Evolutionary conservation across 2,113 vertebrate genomes (phyloP).

Genomic region (Hymenochirus boettgeri): DNA sequence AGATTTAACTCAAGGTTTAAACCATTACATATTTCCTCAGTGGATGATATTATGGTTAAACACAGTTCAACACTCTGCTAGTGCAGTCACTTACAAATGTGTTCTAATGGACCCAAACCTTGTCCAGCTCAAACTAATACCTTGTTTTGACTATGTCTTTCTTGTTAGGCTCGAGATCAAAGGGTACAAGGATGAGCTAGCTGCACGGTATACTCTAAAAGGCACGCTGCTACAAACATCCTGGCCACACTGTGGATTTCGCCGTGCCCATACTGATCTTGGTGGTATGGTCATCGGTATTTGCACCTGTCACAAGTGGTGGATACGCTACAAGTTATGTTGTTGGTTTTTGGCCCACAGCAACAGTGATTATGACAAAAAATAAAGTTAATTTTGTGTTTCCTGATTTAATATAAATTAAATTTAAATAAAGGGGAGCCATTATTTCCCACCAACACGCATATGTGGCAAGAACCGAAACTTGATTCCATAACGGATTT

Average conservation of each 20-base stretch:
- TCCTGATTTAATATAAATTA: too few relatives aligned
- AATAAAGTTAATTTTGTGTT: constrained; percentile 7
- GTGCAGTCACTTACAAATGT: too few relatives aligned
- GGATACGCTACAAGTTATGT: constrained; percentile 73
- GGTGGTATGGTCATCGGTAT: constrained; percentile 76
- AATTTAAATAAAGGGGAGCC: background rate
- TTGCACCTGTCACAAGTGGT: constrained; percentile 81
- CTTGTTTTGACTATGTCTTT: too few relatives aligned
- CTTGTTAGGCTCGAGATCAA: constrained; percentile 89
- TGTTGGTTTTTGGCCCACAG: constrained; percentile 74
- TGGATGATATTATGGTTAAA: too few relatives aligned
- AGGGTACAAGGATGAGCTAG: constrained; percentile 82
- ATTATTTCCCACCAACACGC: background rate
- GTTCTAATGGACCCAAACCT: too few relatives aligned
- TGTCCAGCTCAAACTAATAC: too few relatives aligned
- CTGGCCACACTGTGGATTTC: constrained; percentile 82
- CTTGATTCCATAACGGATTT: too few relatives aligned
- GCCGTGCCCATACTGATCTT: constrained; percentile 74
- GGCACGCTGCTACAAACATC: constrained; percentile 88
- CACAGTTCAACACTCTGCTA: too few relatives aligned
- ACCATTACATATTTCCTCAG: too few relatives aligned
- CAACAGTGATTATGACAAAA: constrained; percentile 47
- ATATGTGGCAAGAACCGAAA: too few relatives aligned
- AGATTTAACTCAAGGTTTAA: too few relatives aligned
- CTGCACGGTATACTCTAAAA: constrained; percentile 81